These are phyloP conservation scores for Ophion ventricosus DNA, from an alignment of 2,888 invertebrate genomes.

Conservation along the genomic window DNA sequence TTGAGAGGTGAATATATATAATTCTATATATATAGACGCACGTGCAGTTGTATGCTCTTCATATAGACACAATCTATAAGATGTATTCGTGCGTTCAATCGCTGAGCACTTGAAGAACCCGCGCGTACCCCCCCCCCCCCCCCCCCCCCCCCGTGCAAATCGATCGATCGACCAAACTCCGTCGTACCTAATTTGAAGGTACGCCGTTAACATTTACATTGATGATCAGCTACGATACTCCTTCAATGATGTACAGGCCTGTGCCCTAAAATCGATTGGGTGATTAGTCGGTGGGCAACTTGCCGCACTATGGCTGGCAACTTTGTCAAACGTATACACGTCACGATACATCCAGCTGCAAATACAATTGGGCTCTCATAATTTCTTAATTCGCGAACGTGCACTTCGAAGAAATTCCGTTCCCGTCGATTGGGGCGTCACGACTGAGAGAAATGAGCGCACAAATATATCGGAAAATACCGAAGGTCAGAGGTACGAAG, in stretches of 20 bases:
- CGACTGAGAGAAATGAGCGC: slow-evolving; percentile 13
- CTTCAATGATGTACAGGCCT: slow-evolving; percentile 34
- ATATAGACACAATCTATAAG: neutral
- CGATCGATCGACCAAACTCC: slow-evolving; percentile 56
- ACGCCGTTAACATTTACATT: slow-evolving; percentile 58
- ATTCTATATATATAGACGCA: neutral
- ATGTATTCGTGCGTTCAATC: slow-evolving; percentile 35
- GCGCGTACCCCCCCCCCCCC: too few relatives aligned
- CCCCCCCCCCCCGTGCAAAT: slow-evolving; percentile 46
- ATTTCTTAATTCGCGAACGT: neutral
- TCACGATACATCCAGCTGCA: slow-evolving; percentile 8
- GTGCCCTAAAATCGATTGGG: slow-evolving; percentile 31
- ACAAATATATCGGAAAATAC: slow-evolving; percentile 10
- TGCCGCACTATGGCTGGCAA: slow-evolving; percentile 12
- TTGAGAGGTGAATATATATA: slow-evolving; percentile 21
- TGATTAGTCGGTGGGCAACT: slow-evolving; percentile 17
- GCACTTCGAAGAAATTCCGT: neutral
- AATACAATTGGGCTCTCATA: slow-evolving; percentile 41
- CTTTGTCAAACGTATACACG: slow-evolving; percentile 25
- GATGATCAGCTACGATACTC: slow-evolving; percentile 32
- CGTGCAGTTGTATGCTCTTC: neutral
- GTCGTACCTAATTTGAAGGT: slow-evolving; percentile 57
- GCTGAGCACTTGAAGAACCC: slow-evolving; percentile 13
- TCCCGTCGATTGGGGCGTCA: slow-evolving; percentile 13
- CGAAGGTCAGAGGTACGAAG: slow-evolving; percentile 16